Evolutionary conservation across 2,113 vertebrate genomes (phyloP), one percentile per base, ranked within the genome.

Genomic region (Corvus cornix): DNA sequence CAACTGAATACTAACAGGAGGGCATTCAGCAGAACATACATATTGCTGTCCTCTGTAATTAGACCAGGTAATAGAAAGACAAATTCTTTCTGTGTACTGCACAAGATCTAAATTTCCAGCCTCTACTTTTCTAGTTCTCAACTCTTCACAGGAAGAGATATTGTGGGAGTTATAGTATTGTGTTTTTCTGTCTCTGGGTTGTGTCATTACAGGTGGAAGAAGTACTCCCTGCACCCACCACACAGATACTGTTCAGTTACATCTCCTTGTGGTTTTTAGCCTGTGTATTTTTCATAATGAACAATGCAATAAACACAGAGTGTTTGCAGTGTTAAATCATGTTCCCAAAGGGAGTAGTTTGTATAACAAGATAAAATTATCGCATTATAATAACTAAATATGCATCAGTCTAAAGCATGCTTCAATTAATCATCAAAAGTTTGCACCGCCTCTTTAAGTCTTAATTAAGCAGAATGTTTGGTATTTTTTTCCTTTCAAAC

Each of bases 381-480:
- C 98, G 98, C 97, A 98, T 98, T 97, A 97, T 97, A 98, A 98
- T 98, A 98, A 98, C 97, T 97, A 97, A 97, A 97, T 98, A 98
- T 97, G 98, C 96, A 98, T 98, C 97, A 98, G 93, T 97, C 97
- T 89, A 98, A 93, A 94, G 94, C 96, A 97, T 97, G 97, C 97
- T 98, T 98, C 98, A 98, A 98, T 99, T 99, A 98, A 98, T 98
- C 97, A 98, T 97, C 98, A 98, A 97, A 97, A 98, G 94, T 98
- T 91, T 97, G 76, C 77, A 96, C 97, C 95, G 95, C 97, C 97
- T 98, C 97, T 97, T 98, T 96, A 98, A 96, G 92, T 97, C 96
- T 97, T 97, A 98, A 98, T 98, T 97, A 98, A 97, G 77, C 94
- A 97, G 94, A 97, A 96, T 96, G 91, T 95, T 98, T 95, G 93